These are phyloP conservation scores for Neodiprion virginianus DNA, from an alignment of 1,140 invertebrate species.

Conservation along the genomic window DNA sequence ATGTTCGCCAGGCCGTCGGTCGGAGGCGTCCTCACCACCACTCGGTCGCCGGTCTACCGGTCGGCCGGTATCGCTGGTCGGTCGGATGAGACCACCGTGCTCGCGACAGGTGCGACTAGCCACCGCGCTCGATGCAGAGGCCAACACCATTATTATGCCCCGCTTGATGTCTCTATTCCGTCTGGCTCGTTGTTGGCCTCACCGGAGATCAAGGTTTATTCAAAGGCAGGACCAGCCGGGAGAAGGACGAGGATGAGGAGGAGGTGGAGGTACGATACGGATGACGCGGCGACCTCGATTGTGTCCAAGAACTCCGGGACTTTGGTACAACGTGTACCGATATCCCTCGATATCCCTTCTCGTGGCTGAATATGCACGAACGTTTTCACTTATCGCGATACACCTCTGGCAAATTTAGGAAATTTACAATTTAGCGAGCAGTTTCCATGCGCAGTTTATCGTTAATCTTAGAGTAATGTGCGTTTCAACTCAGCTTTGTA, in stretches of 20 bases:
- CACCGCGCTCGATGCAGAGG: constrained; percentile 53
- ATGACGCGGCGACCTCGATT: not conserved
- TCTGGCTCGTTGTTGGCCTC: constrained; percentile 4
- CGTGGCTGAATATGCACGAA: too few species aligned
- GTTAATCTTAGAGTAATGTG: too few species aligned
- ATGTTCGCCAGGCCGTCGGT: constrained; percentile 6
- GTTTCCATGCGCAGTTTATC: too few species aligned
- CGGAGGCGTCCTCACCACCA: constrained; percentile 23
- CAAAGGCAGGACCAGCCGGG: not conserved
- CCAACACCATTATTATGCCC: constrained; percentile 46
- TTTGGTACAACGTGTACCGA: too few species aligned
- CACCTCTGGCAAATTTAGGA: too few species aligned
- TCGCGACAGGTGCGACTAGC: constrained; percentile 57
- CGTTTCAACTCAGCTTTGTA: too few species aligned
- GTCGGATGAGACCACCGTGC: constrained; percentile 52
- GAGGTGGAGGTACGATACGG: not conserved
- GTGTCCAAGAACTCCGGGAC: not conserved
- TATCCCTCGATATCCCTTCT: too few species aligned
- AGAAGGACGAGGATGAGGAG: too few species aligned
- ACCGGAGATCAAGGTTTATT: constrained; percentile 3
- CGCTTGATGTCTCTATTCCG: constrained; percentile 6
- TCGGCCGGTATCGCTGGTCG: constrained; percentile 47
- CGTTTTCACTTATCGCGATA: too few species aligned
- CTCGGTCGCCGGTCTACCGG: constrained; percentile 47
- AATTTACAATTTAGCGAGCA: too few species aligned